Evolutionary conservation across 2,888 invertebrate species (phyloP), one percentile per base, ranked within the genome.

Genomic region (Polydesmus complanatus): DNA sequence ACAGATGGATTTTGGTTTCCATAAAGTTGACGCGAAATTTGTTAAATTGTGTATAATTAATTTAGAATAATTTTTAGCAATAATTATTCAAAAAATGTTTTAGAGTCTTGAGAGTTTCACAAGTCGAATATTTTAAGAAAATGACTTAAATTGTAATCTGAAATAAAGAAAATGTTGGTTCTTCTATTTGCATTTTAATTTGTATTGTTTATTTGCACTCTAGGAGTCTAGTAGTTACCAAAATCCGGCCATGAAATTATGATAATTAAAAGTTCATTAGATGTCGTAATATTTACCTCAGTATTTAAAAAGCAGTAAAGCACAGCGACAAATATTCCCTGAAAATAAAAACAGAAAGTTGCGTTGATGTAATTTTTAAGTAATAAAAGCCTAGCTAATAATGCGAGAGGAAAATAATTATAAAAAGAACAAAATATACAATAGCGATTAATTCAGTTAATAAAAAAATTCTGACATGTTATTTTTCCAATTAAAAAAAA

Each of bases 281-380:
- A n/a, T n/a, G n/a, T n/a, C n/a, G n/a, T n/a, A n/a, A 22, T 14
- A 21, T 56, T 56, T 66, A 67, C 67, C 59, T 68, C 68, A 14
- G 64, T 65, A 61, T 67, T 67, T 56, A 66, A 62, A 37, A 68
- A 68, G 55, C 68, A 68, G 57, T 68, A 67, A 0, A 68, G 60
- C 11, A 68, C 61, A 27, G 67, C 56, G n/a, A 68, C 64, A 19
- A 67, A 65, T 49, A 68, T 66, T 19, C 68, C 68, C 67, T 65
- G 48, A 47, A 51, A 54, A 22, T 23, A 23, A 19, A n/a, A n/a
- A n/a, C n/a, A n/a, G n/a, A n/a, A n/a, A n/a, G n/a, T n/a, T n/a
- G n/a, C n/a, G n/a, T n/a, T n/a, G n/a, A n/a, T n/a, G n/a, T n/a
- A n/a, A n/a, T n/a, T n/a, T n/a, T n/a, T n/a, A n/a, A n/a, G n/a